phyloP scores from a whole-genome alignment of 1,140 invertebrate genomes.

The Ips nitidus region DNA sequence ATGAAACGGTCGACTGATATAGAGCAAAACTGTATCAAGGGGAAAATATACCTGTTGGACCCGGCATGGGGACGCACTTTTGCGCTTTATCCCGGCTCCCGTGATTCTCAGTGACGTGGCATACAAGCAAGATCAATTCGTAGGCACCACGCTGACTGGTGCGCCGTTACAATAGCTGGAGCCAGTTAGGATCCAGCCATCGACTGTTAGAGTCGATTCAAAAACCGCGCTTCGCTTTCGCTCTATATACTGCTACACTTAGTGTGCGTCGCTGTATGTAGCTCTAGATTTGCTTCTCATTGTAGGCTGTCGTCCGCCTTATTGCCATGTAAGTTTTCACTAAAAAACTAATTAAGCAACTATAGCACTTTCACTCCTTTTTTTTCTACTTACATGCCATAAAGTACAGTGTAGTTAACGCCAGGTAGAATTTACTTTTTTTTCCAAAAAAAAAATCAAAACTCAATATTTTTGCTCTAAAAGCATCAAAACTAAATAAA shows the following conservation, averaged over 20 bases:
- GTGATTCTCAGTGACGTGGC: conserved; percentile 29
- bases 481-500: too few species aligned
- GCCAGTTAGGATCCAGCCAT: conserved; percentile 24
- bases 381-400: too few species aligned
- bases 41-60: conserved; percentile 28
- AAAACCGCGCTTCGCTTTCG: conserved; percentile 22
- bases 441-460: too few species aligned
- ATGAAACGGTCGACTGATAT: conserved; percentile 4
- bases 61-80: conserved; percentile 14
- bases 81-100: conserved; percentile 17
- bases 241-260: conserved; percentile 22
- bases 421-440: too few species aligned
- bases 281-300: conserved; percentile 14
- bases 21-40: conserved; percentile 2
- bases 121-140: conserved; percentile 26
- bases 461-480: too few species aligned
- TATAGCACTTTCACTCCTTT: too few species aligned
- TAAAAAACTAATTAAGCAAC: too few species aligned
- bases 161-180: conserved; percentile 15
- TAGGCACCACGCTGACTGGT: conserved; percentile 27
- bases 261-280: conserved; percentile 17
- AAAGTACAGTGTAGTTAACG: too few species aligned
- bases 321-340: conserved; percentile 20
- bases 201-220: conserved; percentile 19
- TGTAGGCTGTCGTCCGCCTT: conserved; percentile 1